Evolutionary conservation across 2,888 invertebrate species (phyloP).

Genomic region (Ormia ochracea): DNA sequence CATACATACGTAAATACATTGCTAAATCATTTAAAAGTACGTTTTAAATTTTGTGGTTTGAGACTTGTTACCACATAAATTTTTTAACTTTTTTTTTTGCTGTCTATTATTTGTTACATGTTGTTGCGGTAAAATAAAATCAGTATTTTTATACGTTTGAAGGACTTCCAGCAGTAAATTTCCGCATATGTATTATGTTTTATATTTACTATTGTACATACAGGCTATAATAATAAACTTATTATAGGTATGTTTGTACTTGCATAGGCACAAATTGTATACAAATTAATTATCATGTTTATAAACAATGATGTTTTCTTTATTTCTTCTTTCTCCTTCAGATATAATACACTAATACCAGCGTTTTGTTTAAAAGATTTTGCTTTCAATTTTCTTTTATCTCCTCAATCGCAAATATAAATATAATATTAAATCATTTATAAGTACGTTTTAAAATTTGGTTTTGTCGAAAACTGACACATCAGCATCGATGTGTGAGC

Average conservation of each 20-base stretch:
- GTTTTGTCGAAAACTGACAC: no score
- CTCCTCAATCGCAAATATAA: no score
- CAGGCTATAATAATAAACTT: not conserved
- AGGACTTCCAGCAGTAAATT: slow-evolving; percentile 64
- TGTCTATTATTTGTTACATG: slow-evolving; percentile 34
- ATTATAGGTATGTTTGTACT: not conserved
- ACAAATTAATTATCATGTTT: not conserved
- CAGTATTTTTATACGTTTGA: slow-evolving; percentile 42
- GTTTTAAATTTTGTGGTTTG: no score
- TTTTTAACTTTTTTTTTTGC: not conserved
- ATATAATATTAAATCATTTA: no score
- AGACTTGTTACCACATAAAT: no score
- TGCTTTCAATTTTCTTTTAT: not conserved
- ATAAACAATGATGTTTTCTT: slow-evolving; percentile 29
- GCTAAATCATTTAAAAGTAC: no score
- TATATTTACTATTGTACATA: not conserved
- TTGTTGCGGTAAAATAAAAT: slow-evolving; percentile 35
- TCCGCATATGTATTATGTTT: slow-evolving; percentile 50
- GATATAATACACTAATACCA: no score
- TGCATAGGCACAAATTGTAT: not conserved
- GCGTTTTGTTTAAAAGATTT: not conserved
- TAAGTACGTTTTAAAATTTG: no score
- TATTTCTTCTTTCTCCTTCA: slow-evolving; percentile 12
- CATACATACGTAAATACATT: no score
- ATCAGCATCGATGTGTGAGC: no score